These are phyloP conservation scores for Saturnia pavonia DNA, from an alignment of 2,888 invertebrate genomes.

Conservation along the genomic window DNA sequence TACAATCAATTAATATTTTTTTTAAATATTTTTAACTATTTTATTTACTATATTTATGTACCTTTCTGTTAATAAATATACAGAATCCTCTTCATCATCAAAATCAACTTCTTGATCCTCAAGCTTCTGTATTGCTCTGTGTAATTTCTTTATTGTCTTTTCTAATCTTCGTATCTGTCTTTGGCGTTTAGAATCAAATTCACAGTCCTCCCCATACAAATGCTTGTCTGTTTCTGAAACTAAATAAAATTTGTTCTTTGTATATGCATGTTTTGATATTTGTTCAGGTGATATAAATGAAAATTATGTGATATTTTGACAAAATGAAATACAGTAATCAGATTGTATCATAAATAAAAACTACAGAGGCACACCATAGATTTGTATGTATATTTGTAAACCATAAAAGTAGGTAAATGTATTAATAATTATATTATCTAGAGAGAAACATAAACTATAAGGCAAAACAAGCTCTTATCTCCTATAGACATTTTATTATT, in stretches of 20 bases:
- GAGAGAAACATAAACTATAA: too few species aligned
- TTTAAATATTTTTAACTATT: neutral
- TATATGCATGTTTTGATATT: neutral
- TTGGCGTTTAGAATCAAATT: conserved; percentile 69
- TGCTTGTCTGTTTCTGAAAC: conserved; percentile 47
- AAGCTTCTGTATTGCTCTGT: conserved; percentile 84
- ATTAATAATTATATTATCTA: too few species aligned
- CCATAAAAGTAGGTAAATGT: too few species aligned
- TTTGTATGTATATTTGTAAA: too few species aligned
- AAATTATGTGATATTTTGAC: neutral
- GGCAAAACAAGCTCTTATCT: too few species aligned
- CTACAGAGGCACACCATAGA: too few species aligned
- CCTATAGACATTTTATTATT: too few species aligned
- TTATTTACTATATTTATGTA: conserved; percentile 36
- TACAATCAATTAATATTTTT: too few species aligned
- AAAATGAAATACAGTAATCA: too few species aligned
- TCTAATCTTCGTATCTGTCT: conserved; percentile 82
- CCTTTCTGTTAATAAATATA: conserved; percentile 86
- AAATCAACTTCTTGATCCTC: conserved; percentile 87
- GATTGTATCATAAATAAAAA: too few species aligned
- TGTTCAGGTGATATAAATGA: neutral
- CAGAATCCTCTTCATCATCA: conserved; percentile 87
- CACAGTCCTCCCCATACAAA: conserved; percentile 52
- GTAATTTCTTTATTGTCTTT: conserved; percentile 83
- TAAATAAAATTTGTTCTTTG: neutral